Evolutionary conservation across 2,888 invertebrate genomes (phyloP), one percentile per base, ranked within the genome.

Genomic region (Dioctria linearis): DNA sequence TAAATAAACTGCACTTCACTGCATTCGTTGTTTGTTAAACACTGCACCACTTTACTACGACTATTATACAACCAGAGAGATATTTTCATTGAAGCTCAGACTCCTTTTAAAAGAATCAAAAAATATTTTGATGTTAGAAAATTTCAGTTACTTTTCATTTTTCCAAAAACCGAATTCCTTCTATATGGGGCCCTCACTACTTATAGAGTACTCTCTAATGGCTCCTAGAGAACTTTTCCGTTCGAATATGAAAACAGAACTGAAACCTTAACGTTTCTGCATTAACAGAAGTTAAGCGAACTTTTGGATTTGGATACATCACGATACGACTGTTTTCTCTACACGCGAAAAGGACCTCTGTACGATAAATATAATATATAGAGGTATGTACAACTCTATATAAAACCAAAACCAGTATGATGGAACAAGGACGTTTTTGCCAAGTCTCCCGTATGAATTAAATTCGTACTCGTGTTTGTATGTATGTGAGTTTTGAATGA

Each of bases 221-320:
- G 11, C 8, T 51, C 37, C 37, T 65, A 9, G 59, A 75, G 84
- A 84, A 86, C 88, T 86, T 85, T 81, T 83, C 85, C 84, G 87
- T 83, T 87, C 85, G 86, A 85, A 85, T 85, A 85, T 85, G 85
- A 85, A 84, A 85, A 85, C 86, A 84, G 84, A 85, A 88, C 87
- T 88, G 87, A 88, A 86, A 85, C 85, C 84, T 83, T 82, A 85
- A 85, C 84, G 83, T 83, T 83, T 84, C 83, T 83, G 63, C 63
- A 43, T 75, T n/a, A 43, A 84, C 84, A 84, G 85, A 75, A 43
- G 75, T 75, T 75, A 59, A 43, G 75, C 25, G 25, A 59, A 59
- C 61, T 75, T 75, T 25, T 25, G 25, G 25, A 25, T 25, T 25
- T 75, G 61, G 75, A 61, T 75, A 61, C 75, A 75, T 61, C 59